Conservation (phyloP, 1,140 invertebrate species). For the Bombus pyrosoma region DNA sequence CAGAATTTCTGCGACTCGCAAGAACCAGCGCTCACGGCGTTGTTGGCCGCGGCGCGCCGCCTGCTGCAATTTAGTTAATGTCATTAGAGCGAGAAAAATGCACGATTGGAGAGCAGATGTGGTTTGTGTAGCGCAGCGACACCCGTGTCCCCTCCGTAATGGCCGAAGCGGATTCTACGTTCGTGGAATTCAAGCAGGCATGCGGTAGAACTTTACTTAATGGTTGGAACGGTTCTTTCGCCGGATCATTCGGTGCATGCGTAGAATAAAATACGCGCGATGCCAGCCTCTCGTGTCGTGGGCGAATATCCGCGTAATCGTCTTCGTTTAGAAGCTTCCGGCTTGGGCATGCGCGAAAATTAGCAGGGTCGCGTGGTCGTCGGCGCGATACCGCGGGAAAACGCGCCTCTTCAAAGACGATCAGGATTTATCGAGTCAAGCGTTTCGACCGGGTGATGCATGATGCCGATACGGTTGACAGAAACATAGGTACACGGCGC, state of each 20-base stretch:
- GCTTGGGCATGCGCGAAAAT: constrained; percentile 37
- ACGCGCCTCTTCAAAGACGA: constrained; percentile 12
- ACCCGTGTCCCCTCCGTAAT: constrained; percentile 33
- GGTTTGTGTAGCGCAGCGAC: background rate
- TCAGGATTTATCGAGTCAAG: constrained; percentile 35
- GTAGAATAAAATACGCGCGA: constrained; percentile 1
- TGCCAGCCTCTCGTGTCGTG: too few relatives aligned
- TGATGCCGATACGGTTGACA: constrained; percentile 48
- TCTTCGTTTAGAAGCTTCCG: constrained; percentile 25
- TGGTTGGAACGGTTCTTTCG: constrained; percentile 69
- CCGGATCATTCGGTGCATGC: constrained; percentile 27
- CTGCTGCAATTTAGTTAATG: constrained; percentile 58
- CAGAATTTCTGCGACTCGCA: background rate
- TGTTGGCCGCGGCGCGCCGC: background rate
- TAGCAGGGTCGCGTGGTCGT: background rate
- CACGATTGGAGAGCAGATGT: constrained; percentile 62
- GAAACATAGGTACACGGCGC: constrained; percentile 32
- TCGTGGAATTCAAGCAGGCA: constrained; percentile 68
- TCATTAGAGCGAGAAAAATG: constrained; percentile 64
- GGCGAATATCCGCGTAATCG: background rate
- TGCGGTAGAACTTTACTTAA: constrained; percentile 69
- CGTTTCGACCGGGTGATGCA: constrained; percentile 36
- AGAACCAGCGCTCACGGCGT: constrained; percentile 13
- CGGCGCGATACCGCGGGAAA: background rate
- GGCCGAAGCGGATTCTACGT: constrained; percentile 56